Conservation (phyloP, 1,140 invertebrate species). For the Caligus rogercresseyi region DNA sequence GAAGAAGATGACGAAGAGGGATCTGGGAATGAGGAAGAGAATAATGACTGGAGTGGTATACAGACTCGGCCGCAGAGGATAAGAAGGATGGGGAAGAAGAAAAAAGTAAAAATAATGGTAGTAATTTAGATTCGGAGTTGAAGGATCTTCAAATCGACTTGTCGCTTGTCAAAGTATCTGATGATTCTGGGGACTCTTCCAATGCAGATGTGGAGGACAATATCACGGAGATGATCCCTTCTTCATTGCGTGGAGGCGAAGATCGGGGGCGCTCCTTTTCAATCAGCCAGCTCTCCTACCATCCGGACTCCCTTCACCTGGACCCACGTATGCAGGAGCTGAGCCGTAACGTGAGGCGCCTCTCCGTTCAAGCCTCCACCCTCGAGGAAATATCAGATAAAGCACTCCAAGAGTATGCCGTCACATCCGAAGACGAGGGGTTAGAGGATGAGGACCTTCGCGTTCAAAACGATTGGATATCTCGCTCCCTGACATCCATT, state of each 20-base stretch:
- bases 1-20: conserved; percentile 22
- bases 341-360: background rate
- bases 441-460: background rate
- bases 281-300: background rate
- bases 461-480: conserved; percentile 22
- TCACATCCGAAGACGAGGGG: background rate
- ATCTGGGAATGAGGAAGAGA: conserved; percentile 22
- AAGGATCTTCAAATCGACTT: background rate
- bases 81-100: conserved; percentile 31
- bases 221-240: background rate
- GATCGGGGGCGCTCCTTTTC: background rate
- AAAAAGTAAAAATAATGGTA: conserved; percentile 27
- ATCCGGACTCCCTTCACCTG: background rate
- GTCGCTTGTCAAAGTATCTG: too few species aligned
- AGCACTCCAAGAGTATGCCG: background rate
- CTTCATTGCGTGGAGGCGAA: too few species aligned
- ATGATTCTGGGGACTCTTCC: background rate
- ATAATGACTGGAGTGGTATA: conserved; percentile 24
- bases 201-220: conserved; percentile 15
- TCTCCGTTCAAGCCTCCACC: conserved; percentile 1
- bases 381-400: background rate
- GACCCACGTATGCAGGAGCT: conserved; percentile 13
- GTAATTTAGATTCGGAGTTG: conserved; percentile 11
- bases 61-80: conserved; percentile 24
- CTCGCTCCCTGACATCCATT: conserved; percentile 24